phyloP scores from a whole-genome alignment of 53 echinoderm and acorn worm species.

The Actinopyga echinites region DNA sequence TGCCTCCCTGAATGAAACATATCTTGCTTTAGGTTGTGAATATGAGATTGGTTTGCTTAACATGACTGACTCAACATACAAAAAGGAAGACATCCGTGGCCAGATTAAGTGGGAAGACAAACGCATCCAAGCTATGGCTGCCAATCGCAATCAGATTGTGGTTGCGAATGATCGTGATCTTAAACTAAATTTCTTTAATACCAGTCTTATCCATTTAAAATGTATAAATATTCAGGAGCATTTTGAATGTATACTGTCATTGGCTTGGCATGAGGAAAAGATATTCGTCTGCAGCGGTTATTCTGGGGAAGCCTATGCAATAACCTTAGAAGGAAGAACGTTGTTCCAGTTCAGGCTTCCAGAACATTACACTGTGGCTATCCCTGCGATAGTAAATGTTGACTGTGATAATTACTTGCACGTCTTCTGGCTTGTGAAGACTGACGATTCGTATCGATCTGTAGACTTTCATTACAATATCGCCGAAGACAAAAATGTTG shows the following conservation, averaged over 20 bases:
- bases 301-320: too few relatives aligned
- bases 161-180: too few relatives aligned
- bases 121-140: too few relatives aligned
- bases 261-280: too few relatives aligned
- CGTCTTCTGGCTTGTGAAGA: slow-evolving; percentile 28
- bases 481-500: background rate
- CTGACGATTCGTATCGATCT: background rate
- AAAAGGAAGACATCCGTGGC: background rate
- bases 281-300: too few relatives aligned
- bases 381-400: background rate
- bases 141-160: too few relatives aligned
- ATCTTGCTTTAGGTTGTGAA: background rate
- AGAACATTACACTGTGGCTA: background rate
- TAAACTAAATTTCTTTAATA: too few relatives aligned
- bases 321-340: too few relatives aligned
- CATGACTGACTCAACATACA: background rate
- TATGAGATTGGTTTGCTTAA: slow-evolving; percentile 3
- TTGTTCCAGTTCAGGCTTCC: background rate
- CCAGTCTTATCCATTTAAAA: too few relatives aligned
- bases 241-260: too few relatives aligned
- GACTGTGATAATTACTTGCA: slow-evolving; percentile 13
- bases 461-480: slow-evolving; percentile 24
- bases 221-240: too few relatives aligned
- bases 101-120: background rate
- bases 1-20: background rate